These are phyloP conservation scores for Tenthredo amoena DNA, from an alignment of 2,888 invertebrate genomes.

Conservation along the genomic window DNA sequence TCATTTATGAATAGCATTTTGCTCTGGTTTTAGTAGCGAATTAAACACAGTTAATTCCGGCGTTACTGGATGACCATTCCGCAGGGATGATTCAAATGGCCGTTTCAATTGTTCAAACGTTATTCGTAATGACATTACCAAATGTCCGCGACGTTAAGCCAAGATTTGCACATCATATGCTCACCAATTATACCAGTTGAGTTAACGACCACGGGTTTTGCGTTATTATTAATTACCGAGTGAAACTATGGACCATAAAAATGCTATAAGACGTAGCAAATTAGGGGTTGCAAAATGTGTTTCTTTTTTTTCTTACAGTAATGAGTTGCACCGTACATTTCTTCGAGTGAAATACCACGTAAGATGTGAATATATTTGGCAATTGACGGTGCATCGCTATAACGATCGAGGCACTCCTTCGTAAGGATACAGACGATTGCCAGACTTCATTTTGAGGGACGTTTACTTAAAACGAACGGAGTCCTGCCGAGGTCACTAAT, in stretches of 20 bases:
- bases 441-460: background rate
- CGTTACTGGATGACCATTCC: background rate
- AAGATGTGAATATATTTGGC: background rate
- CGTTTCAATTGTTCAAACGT: background rate
- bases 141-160: background rate
- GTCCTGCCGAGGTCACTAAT: conserved; percentile 8
- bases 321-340: background rate
- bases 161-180: conserved; percentile 29
- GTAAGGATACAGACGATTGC: background rate
- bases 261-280: no score
- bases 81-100: background rate
- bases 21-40: background rate
- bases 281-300: background rate
- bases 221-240: conserved; percentile 25
- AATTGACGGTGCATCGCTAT: background rate
- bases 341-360: background rate
- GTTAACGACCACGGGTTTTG: background rate
- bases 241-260: conserved; percentile 13
- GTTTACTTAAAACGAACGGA: background rate
- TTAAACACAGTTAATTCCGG: background rate
- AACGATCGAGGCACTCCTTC: background rate
- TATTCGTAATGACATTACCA: background rate
- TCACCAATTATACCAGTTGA: background rate
- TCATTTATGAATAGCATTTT: background rate
- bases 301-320: background rate